Evolutionary conservation across 2,888 invertebrate genomes (phyloP).

Genomic region (Carpatolechia fugitivella): DNA sequence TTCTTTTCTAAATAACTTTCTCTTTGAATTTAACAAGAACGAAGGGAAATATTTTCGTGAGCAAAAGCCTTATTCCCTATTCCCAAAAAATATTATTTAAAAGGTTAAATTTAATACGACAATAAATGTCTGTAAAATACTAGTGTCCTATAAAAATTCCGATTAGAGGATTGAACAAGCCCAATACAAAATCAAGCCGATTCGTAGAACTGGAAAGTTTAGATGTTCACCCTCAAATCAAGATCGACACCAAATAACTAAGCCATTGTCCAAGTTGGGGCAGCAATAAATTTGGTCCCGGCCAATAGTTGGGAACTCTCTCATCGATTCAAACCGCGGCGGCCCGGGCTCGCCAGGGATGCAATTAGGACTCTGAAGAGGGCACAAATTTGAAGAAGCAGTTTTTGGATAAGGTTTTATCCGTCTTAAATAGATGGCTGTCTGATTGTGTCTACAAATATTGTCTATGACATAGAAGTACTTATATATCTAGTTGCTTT

Average conservation of each 20-base stretch:
- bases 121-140: too few species aligned
- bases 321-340: conserved; percentile 27
- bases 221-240: conserved; percentile 43
- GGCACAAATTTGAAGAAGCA: not conserved
- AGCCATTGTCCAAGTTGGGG: conserved; percentile 55
- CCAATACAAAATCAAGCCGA: conserved; percentile 9
- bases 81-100: not conserved
- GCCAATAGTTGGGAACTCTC: conserved; percentile 49
- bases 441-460: too few species aligned
- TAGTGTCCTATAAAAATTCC: conserved; percentile 39
- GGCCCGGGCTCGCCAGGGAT: conserved; percentile 1
- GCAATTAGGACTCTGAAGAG: conserved; percentile 2
- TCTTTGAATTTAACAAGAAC: too few species aligned
- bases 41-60: too few species aligned
- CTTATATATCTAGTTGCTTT: too few species aligned
- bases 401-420: not conserved
- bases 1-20: too few species aligned
- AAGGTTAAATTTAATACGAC: not conserved
- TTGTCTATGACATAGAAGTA: too few species aligned
- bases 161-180: not conserved
- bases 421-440: not conserved
- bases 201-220: conserved; percentile 19
- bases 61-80: too few species aligned
- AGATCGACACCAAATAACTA: conserved; percentile 53
- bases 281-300: conserved; percentile 56